Conservation (phyloP, 2,888 invertebrate species). For the Harpalus rubripes region DNA sequence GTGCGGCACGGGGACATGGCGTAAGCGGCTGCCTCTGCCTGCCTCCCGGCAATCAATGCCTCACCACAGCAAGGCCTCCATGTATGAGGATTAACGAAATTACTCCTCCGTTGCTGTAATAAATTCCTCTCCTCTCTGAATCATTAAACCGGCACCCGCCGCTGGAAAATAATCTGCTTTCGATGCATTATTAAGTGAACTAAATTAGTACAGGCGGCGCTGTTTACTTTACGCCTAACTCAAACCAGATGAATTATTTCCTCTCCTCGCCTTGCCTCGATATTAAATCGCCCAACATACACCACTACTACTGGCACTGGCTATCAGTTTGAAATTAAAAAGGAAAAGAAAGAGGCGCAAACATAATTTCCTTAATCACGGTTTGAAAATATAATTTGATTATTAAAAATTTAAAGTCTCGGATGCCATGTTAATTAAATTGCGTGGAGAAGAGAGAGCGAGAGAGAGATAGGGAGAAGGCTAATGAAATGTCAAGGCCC, state of each 20-base stretch:
- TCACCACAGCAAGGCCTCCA: not conserved
- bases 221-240: conserved; percentile 54
- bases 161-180: conserved; percentile 64
- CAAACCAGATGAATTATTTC: conserved; percentile 58
- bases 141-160: conserved; percentile 55
- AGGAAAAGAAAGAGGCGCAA: conserved; percentile 65
- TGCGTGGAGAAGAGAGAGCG: conserved; percentile 74
- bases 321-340: conserved; percentile 35
- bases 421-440: conserved; percentile 77
- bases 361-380: conserved; percentile 72
- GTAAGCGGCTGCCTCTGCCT: not conserved
- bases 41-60: conserved; percentile 36
- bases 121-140: conserved; percentile 43
- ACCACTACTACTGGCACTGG: no score
- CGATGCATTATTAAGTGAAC: conserved; percentile 65
- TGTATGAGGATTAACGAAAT: conserved; percentile 61
- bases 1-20: conserved; percentile 9
- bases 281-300: not conserved
- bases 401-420: conserved; percentile 77
- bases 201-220: conserved; percentile 57
- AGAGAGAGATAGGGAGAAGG: conserved; percentile 73
- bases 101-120: conserved; percentile 55
- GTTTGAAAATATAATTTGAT: conserved; percentile 74
- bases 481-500: conserved; percentile 78
- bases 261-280: not conserved